These are phyloP conservation scores for Heterodera carotae DNA, from an alignment of 1,140 invertebrate genomes.

Conservation along the genomic window DNA sequence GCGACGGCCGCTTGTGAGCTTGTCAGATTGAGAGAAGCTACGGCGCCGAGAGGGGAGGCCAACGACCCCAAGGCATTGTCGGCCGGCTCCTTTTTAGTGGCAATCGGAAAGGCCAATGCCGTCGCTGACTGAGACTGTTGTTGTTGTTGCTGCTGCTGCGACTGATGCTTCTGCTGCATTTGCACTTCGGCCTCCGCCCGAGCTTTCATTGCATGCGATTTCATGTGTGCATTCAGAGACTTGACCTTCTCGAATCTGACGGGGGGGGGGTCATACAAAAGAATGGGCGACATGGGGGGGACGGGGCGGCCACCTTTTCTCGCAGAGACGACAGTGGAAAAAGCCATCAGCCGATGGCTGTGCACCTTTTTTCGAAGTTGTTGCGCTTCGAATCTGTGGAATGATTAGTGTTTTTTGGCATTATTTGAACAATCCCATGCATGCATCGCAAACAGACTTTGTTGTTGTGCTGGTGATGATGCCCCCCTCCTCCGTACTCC, in stretches of 20 bases:
- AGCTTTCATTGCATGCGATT: conserved; percentile 64
- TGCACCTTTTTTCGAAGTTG: conserved; percentile 58
- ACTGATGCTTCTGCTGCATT: conserved; percentile 29
- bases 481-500: not conserved
- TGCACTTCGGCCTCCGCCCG: conserved; percentile 62
- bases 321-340: conserved; percentile 64
- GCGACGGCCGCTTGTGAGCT: conserved; percentile 22
- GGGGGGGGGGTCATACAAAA: not conserved
- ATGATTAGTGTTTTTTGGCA: conserved; percentile 1
- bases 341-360: conserved; percentile 64
- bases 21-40: conserved; percentile 4
- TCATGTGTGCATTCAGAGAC: conserved; percentile 65
- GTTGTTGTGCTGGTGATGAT: not conserved
- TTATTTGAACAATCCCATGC: too few relatives aligned
- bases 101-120: conserved; percentile 11
- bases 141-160: too few relatives aligned
- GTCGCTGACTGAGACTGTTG: too few relatives aligned
- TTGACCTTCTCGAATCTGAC: conserved; percentile 61
- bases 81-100: conserved; percentile 16
- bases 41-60: not conserved
- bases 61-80: not conserved
- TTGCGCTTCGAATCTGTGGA: conserved; percentile 23
- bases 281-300: not conserved
- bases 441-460: not conserved
- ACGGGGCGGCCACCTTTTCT: conserved; percentile 44